These are phyloP conservation scores for Loxodonta africana DNA, from an alignment of 2,113 vertebrate species.

Conservation along the genomic window DNA sequence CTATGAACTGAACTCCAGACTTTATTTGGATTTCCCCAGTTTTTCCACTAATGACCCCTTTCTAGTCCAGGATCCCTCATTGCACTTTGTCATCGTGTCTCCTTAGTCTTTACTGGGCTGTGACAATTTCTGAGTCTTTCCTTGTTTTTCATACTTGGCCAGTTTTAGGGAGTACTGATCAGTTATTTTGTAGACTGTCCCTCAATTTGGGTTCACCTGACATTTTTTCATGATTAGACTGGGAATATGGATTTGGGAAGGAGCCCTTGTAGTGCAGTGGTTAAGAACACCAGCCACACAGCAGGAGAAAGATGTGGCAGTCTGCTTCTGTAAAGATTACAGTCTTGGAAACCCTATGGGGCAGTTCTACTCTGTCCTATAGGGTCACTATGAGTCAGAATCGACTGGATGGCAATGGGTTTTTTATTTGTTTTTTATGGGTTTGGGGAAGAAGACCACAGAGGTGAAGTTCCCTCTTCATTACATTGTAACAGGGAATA, in stretches of 20 bases:
- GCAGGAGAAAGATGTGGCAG: not conserved
- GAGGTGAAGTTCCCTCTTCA: not conserved
- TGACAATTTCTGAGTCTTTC: not conserved
- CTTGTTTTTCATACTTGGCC: not conserved
- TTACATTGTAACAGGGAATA: not conserved
- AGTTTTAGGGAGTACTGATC: not conserved
- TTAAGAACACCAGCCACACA: not conserved
- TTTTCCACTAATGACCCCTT: constrained; percentile 8
- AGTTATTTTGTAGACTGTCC: not conserved
- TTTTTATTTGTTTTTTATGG: not conserved
- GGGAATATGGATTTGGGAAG: not conserved
- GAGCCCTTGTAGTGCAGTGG: not conserved
- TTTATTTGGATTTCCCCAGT: constrained; percentile 21
- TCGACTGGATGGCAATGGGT: not conserved
- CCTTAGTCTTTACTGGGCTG: not conserved
- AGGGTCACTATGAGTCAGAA: not conserved
- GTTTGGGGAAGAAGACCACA: not conserved
- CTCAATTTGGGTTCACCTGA: not conserved
- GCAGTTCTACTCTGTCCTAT: not conserved
- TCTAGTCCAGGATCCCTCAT: not conserved
- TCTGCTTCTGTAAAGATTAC: not conserved
- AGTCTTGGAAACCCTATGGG: not conserved
- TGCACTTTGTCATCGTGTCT: not conserved
- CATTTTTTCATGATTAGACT: constrained; percentile 1
- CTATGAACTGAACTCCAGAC: not conserved